Conservation (phyloP, 2,113 vertebrate genomes). For the Austrofundulus limnaeus region DNA sequence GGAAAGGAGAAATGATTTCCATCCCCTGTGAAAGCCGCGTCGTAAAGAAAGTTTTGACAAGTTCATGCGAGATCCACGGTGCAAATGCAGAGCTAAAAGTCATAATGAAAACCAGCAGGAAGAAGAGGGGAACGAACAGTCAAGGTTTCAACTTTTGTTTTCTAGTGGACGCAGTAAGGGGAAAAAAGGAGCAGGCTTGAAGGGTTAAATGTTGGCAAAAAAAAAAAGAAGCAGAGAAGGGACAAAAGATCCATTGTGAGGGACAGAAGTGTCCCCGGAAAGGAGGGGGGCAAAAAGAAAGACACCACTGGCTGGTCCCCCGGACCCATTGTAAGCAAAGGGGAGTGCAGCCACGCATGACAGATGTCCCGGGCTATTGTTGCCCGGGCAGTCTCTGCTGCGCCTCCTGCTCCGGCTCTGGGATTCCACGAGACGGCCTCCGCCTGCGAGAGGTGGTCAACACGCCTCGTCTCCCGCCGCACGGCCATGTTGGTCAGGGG, state of each 20-base stretch:
- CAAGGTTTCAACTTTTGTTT: constrained; percentile 69
- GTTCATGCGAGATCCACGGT: constrained; percentile 20
- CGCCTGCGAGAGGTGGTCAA: constrained; percentile 50
- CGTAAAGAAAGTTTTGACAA: constrained; percentile 32
- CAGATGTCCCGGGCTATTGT: constrained; percentile 82
- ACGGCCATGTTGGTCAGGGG: not conserved
- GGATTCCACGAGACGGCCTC: constrained; percentile 73
- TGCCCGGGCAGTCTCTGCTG: constrained; percentile 73
- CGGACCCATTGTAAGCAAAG: constrained; percentile 74
- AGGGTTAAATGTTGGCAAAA: constrained; percentile 79
- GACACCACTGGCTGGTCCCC: constrained; percentile 75
- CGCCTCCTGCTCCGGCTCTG: constrained; percentile 69
- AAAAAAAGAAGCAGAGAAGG: constrained; percentile 52
- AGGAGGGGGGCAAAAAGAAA: constrained; percentile 79
- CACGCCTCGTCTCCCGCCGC: constrained; percentile 20
- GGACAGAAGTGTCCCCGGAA: constrained; percentile 79
- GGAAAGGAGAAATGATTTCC: constrained; percentile 17
- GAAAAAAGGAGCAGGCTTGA: constrained; percentile 72
- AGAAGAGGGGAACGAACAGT: constrained; percentile 68
- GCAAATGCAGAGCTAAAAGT: constrained; percentile 54
- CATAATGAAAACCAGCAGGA: constrained; percentile 65
- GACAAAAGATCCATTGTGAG: constrained; percentile 80
- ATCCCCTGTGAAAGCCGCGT: constrained; percentile 20
- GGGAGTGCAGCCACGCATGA: constrained; percentile 82
- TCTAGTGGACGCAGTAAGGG: constrained; percentile 57